These are phyloP conservation scores for Tenthredo notha DNA, from an alignment of 2,888 invertebrate species.

Conservation along the genomic window DNA sequence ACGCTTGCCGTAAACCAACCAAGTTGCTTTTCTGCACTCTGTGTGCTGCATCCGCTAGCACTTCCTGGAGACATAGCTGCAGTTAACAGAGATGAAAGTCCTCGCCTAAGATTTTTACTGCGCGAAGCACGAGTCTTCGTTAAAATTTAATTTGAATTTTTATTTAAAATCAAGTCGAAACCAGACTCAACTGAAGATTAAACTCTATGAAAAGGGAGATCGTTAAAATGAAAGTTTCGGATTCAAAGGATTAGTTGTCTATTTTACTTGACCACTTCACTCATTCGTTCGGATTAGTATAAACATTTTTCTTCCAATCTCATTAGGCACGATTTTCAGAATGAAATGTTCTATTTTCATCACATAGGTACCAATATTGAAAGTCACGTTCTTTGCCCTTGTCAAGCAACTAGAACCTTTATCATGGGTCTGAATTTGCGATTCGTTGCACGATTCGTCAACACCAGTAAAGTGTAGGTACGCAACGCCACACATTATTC, in stretches of 20 bases:
- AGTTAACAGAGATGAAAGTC: slow-evolving; percentile 36
- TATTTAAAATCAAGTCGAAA: slow-evolving; percentile 7
- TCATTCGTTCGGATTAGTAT: background rate
- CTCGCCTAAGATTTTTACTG: slow-evolving; percentile 5
- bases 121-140: slow-evolving; percentile 14
- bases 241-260: background rate
- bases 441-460: slow-evolving; percentile 37
- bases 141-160: slow-evolving; percentile 16
- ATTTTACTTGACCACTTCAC: background rate
- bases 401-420: background rate
- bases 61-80: slow-evolving; percentile 10
- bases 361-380: background rate
- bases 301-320: background rate
- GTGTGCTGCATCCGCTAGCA: slow-evolving; percentile 1
- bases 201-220: background rate
- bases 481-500: slow-evolving; percentile 49
- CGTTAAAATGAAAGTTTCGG: background rate
- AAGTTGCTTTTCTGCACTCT: slow-evolving; percentile 48
- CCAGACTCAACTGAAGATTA: background rate
- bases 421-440: background rate
- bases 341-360: slow-evolving; percentile 7
- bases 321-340: slow-evolving; percentile 4
- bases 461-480: slow-evolving; percentile 34
- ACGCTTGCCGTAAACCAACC: slow-evolving; percentile 60
- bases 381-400: slow-evolving; percentile 29